phyloP scores from a whole-genome alignment of 2,888 invertebrate genomes.

The Protonemura montana region DNA sequence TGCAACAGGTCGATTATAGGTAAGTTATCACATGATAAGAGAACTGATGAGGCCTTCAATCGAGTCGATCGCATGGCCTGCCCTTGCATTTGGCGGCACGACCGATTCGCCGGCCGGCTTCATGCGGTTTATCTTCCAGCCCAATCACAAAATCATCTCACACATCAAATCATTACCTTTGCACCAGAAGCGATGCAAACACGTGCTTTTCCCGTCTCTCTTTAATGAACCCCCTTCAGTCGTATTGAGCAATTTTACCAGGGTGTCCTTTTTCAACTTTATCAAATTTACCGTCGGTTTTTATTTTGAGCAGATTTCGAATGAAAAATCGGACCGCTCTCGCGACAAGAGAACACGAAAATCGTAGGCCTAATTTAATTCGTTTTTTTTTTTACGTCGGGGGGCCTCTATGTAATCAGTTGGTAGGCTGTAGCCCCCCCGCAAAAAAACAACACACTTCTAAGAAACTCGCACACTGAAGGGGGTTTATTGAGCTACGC shows the following conservation, averaged over 20 bases:
- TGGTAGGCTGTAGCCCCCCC: slow-evolving; percentile 46
- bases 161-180: slow-evolving; percentile 39
- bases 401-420: slow-evolving; percentile 45
- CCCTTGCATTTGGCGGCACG: not conserved
- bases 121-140: not conserved
- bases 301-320: not conserved
- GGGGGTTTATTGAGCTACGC: not conserved
- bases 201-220: not conserved
- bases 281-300: not conserved
- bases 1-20: not conserved
- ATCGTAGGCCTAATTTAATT: not conserved
- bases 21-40: not conserved
- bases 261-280: not conserved
- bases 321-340: slow-evolving; percentile 18
- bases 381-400: slow-evolving; percentile 32
- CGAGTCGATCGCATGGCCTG: not conserved
- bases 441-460: slow-evolving; percentile 25
- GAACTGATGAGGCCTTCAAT: not conserved
- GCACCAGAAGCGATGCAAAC: slow-evolving; percentile 43
- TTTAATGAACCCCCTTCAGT: not conserved
- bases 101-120: not conserved
- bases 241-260: not conserved
- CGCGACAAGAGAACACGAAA: slow-evolving; percentile 48
- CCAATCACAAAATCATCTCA: not conserved
- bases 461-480: not conserved